Base-by-base conservation (phyloP, 2,113 vertebrate species). In the Tetraodon nigroviridis region DNA sequence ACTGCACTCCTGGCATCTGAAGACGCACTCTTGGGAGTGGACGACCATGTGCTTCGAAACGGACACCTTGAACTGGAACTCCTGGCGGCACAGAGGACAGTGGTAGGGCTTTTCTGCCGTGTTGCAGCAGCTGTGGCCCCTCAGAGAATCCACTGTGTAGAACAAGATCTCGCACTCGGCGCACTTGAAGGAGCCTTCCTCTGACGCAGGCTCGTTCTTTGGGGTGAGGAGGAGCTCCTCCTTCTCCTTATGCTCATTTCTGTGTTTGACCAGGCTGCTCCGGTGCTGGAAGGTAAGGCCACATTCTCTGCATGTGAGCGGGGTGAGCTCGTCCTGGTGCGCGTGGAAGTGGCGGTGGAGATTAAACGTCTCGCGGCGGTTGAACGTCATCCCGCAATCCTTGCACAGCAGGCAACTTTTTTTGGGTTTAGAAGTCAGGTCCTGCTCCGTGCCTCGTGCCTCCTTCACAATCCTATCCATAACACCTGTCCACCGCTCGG, bases 1-100 rank as follows among this genome's bases (percentile, higher is more conserved):
- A 58, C 89, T 90, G 46, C 94, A 95, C 71, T 93, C 93, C 0
- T 84, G 87, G 22, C 94, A 95, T 10, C 82, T 89, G 65, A 90
- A 93, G 1, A 84, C 84, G 57, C 61, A 73, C n/a, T 90, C 87
- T 6, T 83, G 62, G 24, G 90, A 91, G 69, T 91, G 91, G 22
- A 32, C 73, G 69, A 79, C 73, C 88, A 91, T 90, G 84, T 92
- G 91, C 68, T 81, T 87, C 4, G 85, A 87, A 63, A 92, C 68
- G 0, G 89, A 89, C 45, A 85, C 71, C 60, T 78, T 84, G n/a
- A 81, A 86, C 54, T 87, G 83, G 58, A 92, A 92, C 56, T 90
- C 87, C 48, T 85, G 81, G 27, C 86, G 86, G 81, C 86, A 90
- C 40, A 90, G 69, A 0, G 87, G 86, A 71, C 89, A 90, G 69